These are phyloP conservation scores for Champsocephalus esox DNA, from an alignment of 2,797 vertebrate genomes.

Conservation along the genomic window DNA sequence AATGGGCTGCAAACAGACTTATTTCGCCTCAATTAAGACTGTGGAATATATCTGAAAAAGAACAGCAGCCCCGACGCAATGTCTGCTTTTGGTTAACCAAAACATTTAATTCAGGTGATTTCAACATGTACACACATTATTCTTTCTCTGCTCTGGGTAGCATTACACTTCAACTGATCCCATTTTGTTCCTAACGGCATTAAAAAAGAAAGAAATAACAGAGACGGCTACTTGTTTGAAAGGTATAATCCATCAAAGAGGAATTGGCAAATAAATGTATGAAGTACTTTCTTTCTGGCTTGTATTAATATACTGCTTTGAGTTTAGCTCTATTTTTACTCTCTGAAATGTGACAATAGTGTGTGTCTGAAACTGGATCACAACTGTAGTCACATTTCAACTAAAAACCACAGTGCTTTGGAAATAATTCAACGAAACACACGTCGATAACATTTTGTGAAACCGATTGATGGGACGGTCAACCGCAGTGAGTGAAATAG, in stretches of 20 bases:
- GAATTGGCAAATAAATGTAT: conserved; percentile 41
- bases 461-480: conserved; percentile 55
- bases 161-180: conserved; percentile 49
- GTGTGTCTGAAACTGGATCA: conserved; percentile 28
- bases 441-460: conserved; percentile 64
- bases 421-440: conserved; percentile 43
- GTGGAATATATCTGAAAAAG: conserved; percentile 31
- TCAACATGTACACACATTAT: conserved; percentile 28
- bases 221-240: conserved; percentile 22
- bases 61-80: conserved; percentile 19
- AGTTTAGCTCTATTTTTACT: conserved; percentile 30
- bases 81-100: conserved; percentile 56
- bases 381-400: conserved; percentile 44
- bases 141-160: conserved; percentile 33
- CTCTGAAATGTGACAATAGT: conserved; percentile 14
- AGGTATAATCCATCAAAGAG: conserved; percentile 55
- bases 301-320: not conserved
- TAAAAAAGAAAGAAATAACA: conserved; percentile 28
- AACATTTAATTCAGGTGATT: conserved; percentile 49
- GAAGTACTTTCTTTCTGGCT: conserved; percentile 7
- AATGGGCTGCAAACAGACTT: not conserved
- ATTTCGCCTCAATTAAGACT: conserved; percentile 20
- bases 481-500: conserved; percentile 30
- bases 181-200: conserved; percentile 29
- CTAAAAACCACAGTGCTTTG: conserved; percentile 28